phyloP scores from a whole-genome alignment of 2,797 vertebrate species.

The Ptychadena robeensis region DNA sequence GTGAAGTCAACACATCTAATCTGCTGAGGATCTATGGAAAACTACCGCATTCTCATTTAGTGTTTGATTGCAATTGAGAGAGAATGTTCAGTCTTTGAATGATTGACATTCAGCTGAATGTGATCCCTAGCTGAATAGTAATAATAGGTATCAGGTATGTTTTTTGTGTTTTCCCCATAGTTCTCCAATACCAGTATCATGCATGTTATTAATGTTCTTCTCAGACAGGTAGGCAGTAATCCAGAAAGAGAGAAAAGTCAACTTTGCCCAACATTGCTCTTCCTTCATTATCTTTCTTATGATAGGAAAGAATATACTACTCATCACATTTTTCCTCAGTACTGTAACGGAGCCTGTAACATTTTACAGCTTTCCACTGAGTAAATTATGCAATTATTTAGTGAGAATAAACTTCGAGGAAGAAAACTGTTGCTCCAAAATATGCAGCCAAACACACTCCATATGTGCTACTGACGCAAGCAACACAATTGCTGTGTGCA shows the following conservation, averaged over 20 bases:
- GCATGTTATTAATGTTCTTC: no score
- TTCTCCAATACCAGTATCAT: no score
- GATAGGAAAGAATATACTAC: background rate
- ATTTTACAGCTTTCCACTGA: slow-evolving; percentile 11
- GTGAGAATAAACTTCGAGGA: slow-evolving; percentile 3
- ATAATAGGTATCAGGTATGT: no score
- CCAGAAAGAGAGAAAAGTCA: background rate
- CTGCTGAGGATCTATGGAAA: no score
- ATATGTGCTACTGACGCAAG: slow-evolving; percentile 46
- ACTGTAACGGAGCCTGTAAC: background rate
- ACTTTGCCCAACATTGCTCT: background rate
- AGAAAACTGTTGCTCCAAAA: background rate
- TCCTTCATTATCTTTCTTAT: background rate
- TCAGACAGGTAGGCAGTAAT: background rate
- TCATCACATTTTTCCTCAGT: background rate
- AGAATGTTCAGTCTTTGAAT: no score
- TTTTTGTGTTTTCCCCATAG: no score
- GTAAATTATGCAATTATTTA: slow-evolving; percentile 26
- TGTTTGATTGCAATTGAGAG: no score
- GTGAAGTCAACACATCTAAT: no score
- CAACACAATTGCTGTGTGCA: slow-evolving; percentile 35
- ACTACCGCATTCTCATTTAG: no score
- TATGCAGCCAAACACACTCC: slow-evolving; percentile 25
- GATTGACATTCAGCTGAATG: no score
- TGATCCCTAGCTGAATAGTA: no score